phyloP scores from a whole-genome alignment of 2,797 vertebrate genomes.

The Pseudotriccus pelzelni region DNA sequence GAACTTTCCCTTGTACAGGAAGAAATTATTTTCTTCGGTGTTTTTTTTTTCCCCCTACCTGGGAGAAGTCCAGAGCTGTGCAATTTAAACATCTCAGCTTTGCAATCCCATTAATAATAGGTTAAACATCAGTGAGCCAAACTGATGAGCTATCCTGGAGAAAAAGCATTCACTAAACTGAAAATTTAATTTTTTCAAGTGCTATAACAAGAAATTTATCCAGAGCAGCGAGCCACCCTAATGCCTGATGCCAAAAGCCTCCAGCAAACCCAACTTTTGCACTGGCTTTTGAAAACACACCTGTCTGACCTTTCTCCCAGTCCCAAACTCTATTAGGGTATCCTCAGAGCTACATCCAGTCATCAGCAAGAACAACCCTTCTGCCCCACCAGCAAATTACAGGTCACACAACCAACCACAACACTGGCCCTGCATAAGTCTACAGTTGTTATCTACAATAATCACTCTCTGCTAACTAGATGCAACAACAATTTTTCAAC shows the following conservation, averaged over 20 bases:
- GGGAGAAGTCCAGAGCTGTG: background rate
- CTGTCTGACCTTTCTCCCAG: background rate
- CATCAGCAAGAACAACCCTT: fast-evolving
- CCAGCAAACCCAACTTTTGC: background rate
- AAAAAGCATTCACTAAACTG: background rate
- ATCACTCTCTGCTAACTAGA: background rate
- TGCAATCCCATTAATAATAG: background rate
- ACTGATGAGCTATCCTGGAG: background rate
- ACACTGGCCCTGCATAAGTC: background rate
- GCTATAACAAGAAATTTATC: background rate
- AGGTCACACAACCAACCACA: background rate
- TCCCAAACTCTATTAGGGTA: background rate
- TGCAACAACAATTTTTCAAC: background rate
- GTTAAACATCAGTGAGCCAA: background rate
- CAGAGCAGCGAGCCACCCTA: background rate
- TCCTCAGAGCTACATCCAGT: background rate
- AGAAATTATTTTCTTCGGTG: background rate
- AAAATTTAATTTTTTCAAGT: background rate
- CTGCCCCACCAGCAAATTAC: background rate
- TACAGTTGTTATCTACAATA: background rate
- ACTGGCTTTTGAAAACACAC: background rate
- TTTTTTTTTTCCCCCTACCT: background rate
- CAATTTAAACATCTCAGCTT: background rate
- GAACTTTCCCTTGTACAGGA: background rate
- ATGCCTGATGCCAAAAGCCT: background rate